Evolutionary conservation across 2,888 invertebrate genomes (phyloP).

Genomic region (Platypus cylindrus): DNA sequence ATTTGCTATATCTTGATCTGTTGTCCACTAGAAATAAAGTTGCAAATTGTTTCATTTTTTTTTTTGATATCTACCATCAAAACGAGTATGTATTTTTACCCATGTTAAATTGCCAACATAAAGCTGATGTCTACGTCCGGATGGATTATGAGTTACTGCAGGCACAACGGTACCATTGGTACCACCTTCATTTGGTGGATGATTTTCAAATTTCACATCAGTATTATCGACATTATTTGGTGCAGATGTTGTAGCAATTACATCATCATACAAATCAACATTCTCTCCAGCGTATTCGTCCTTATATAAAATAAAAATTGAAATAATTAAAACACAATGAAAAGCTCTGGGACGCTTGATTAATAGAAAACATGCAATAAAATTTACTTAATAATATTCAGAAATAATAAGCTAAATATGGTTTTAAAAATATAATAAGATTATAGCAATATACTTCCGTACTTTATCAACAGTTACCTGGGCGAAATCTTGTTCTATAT

Average conservation of each 20-base stretch:
- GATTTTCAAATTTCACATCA: conserved; percentile 33
- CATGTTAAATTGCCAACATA: conserved; percentile 98
- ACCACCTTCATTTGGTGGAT: conserved; percentile 5
- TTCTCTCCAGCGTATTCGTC: conserved; percentile 76
- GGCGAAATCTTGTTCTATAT: conserved; percentile 89
- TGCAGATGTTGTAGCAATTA: conserved; percentile 68
- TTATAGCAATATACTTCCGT: background rate
- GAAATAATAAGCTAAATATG: too few relatives aligned
- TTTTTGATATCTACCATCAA: background rate
- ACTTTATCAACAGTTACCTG: conserved; percentile 40
- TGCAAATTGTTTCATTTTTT: background rate
- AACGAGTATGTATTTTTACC: conserved; percentile 46
- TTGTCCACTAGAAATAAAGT: conserved; percentile 72
- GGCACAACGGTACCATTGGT: conserved; percentile 47
- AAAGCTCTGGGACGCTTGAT: conserved; percentile 6
- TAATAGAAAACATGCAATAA: conserved; percentile 2
- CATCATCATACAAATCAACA: conserved; percentile 92
- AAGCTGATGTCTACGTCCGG: conserved; percentile 70
- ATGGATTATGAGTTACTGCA: conserved; percentile 49
- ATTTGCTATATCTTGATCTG: conserved; percentile 90
- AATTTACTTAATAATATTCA: background rate
- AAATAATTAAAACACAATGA: conserved; percentile 2
- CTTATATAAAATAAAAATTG: conserved; percentile 32
- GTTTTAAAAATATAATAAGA: background rate
- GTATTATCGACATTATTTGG: conserved; percentile 46